These are phyloP conservation scores for Achroia grisella DNA, from an alignment of 1,140 invertebrate species.

Conservation along the genomic window DNA sequence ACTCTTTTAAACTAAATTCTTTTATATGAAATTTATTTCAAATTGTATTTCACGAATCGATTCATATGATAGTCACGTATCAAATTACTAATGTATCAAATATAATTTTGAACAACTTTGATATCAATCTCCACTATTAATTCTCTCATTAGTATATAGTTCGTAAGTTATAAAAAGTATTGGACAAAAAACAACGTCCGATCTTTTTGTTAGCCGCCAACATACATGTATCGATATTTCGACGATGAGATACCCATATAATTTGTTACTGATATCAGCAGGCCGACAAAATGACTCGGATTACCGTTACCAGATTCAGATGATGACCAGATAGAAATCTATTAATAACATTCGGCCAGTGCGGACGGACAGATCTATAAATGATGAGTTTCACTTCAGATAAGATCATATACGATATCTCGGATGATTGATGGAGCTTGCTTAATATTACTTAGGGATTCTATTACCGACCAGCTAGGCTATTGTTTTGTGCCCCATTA, in stretches of 20 bases:
- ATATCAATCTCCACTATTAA: slow-evolving; percentile 3
- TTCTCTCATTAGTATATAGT: slow-evolving; percentile 4
- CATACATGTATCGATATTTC: slow-evolving; percentile 4
- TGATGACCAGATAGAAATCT: slow-evolving; percentile 69
- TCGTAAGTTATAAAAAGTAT: slow-evolving; percentile 1
- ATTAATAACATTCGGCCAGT: slow-evolving; percentile 66
- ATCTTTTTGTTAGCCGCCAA: neutral
- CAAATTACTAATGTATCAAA: too few species aligned
- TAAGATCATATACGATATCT: slow-evolving; percentile 62
- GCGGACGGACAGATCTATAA: slow-evolving; percentile 64
- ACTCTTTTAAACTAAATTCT: too few species aligned
- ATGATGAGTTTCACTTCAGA: slow-evolving; percentile 71
- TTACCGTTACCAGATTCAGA: slow-evolving; percentile 59
- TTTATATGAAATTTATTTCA: too few species aligned
- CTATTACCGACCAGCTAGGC: slow-evolving; percentile 44
- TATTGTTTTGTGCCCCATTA: slow-evolving; percentile 60
- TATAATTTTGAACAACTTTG: neutral
- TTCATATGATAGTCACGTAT: too few species aligned
- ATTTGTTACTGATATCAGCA: slow-evolving; percentile 57
- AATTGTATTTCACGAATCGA: too few species aligned
- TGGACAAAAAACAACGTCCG: neutral
- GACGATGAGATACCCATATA: slow-evolving; percentile 18
- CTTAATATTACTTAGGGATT: slow-evolving; percentile 60
- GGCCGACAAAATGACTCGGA: slow-evolving; percentile 50
- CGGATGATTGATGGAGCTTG: slow-evolving; percentile 58